A percentile compares a stretch with the other conserved stretches of the same genome.
These are phyloP conservation scores for Selenia dentaria DNA, from an alignment of 2,888 invertebrate species.

Conservation along the genomic window DNA sequence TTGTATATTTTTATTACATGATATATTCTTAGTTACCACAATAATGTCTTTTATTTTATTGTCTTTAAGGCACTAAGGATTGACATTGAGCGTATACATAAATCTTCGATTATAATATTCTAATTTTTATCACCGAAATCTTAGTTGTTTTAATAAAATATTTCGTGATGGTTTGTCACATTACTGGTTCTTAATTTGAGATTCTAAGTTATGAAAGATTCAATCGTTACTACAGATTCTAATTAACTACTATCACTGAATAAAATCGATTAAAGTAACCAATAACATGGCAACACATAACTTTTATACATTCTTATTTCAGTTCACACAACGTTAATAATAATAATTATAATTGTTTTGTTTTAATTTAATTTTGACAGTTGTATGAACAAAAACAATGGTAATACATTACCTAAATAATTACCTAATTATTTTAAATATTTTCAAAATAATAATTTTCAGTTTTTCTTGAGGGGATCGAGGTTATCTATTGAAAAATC, in stretches of 20 bases:
- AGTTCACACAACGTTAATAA: constrained; percentile 57
- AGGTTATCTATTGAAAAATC: constrained; percentile 97
- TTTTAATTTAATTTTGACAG: constrained; percentile 47
- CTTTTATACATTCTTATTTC: constrained; percentile 43
- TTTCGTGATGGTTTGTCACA: constrained; percentile 47
- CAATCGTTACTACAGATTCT: constrained; percentile 31
- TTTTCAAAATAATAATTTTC: constrained; percentile 42
- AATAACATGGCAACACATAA: constrained; percentile 75
- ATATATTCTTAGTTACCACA: constrained; percentile 26
- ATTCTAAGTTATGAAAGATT: constrained; percentile 45
- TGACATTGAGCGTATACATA: constrained; percentile 72
- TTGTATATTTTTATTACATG: constrained; percentile 16
- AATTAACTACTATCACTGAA: constrained; percentile 66
- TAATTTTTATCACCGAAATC: constrained; percentile 49
- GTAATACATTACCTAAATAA: constrained; percentile 33
- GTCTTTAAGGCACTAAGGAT: constrained; percentile 69
- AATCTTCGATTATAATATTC: constrained; percentile 36
- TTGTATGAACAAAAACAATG: constrained; percentile 62
- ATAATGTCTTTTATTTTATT: constrained; percentile 35
- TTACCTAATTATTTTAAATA: constrained; percentile 32
- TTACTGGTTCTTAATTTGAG: constrained; percentile 54
- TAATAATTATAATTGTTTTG: too few species aligned
- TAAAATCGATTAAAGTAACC: constrained; percentile 67
- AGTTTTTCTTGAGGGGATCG: constrained; percentile 94
- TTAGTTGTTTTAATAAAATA: constrained; percentile 37